These are phyloP conservation scores for Penaeus chinensis DNA, from an alignment of 1,140 invertebrate species.

Conservation along the genomic window DNA sequence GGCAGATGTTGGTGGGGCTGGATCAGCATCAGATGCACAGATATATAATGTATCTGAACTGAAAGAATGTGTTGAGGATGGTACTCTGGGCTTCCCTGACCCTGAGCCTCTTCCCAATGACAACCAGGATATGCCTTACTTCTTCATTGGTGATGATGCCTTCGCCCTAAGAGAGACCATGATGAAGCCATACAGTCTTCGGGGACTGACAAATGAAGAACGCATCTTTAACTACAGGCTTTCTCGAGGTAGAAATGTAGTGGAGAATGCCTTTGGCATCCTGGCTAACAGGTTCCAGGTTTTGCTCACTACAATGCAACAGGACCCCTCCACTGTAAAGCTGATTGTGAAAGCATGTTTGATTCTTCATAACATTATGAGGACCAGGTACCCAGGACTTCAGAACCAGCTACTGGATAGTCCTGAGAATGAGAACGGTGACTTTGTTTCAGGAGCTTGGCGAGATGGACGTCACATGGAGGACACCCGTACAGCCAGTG, in stretches of 20 bases:
- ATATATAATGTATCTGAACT: conserved; percentile 19
- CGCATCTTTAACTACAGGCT: conserved; percentile 35
- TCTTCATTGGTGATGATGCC: conserved; percentile 30
- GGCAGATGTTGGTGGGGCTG: conserved; percentile 5
- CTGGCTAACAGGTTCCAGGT: conserved; percentile 29
- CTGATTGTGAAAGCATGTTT: conserved; percentile 19
- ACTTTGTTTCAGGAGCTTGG: conserved; percentile 16
- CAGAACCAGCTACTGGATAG: conserved; percentile 34
- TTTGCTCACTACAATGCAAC: conserved; percentile 21
- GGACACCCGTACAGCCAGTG: conserved; percentile 6
- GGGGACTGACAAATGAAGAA: conserved; percentile 14
- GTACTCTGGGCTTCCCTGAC: not conserved
- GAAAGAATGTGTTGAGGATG: conserved; percentile 5
- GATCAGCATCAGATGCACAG: conserved; percentile 8
- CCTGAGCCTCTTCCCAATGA: conserved; percentile 22
- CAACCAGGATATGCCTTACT: conserved; percentile 4
- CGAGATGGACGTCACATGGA: not conserved
- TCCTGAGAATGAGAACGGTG: not conserved
- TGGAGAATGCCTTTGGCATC: conserved; percentile 41
- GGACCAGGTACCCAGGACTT: conserved; percentile 14
- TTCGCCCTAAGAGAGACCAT: conserved; percentile 16
- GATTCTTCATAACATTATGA: conserved; percentile 27
- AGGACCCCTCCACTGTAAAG: conserved; percentile 15
- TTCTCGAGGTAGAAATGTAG: conserved; percentile 20
- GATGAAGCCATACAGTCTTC: conserved; percentile 28